Base-by-base conservation (phyloP, 2,888 invertebrate species). In the Acrobasis consociella region DNA sequence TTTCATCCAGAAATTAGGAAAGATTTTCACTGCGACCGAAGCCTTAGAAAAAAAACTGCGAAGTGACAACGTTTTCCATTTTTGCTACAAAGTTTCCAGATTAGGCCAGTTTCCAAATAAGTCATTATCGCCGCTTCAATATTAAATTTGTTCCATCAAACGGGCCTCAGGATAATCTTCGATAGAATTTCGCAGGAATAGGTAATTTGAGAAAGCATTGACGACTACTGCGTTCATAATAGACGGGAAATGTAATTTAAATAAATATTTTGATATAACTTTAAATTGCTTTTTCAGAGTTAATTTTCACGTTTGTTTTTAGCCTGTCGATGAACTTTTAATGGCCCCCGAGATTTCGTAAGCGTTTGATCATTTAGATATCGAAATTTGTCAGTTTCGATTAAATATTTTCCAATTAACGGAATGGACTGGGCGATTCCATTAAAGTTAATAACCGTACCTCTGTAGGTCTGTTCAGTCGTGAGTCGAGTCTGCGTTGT, bases 401-500 rank as follows among this genome's bases (percentile, higher is more conserved):
- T 73, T 75, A 76, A 75, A 77, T 78, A 73, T 76, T 79, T 81
- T 80, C 71, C 78, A 82, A 81, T 81, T 78, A 80, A 78, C 71
- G 67, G 74, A 75, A 68, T 76, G 76, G 66, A 70, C 75, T 72
- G 68, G 67, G 71, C 68, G 60, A 72, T 67, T 77, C 71, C 75
- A 77, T 80, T 77, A 76, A 76, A 80, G 67, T 76, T 77, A 74
- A 78, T 75, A 74, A 71, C 67, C 69, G 69, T 69, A 65, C 65
- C 71, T 66, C 31, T 31, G 31, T 22, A 22, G 22, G 22, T 72
- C 67, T 69, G 68, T 68, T 65, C 67, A 71, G 63, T 50, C 55
- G 9, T n/a, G 55, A 55, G 10, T 55, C 37, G 38, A 22, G 11
- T 51, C 17, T 49, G 65, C 65, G 70, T 67, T 71, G 58, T 71